phyloP scores from a whole-genome alignment of 2,113 vertebrate genomes.

The Oryzias celebensis region DNA sequence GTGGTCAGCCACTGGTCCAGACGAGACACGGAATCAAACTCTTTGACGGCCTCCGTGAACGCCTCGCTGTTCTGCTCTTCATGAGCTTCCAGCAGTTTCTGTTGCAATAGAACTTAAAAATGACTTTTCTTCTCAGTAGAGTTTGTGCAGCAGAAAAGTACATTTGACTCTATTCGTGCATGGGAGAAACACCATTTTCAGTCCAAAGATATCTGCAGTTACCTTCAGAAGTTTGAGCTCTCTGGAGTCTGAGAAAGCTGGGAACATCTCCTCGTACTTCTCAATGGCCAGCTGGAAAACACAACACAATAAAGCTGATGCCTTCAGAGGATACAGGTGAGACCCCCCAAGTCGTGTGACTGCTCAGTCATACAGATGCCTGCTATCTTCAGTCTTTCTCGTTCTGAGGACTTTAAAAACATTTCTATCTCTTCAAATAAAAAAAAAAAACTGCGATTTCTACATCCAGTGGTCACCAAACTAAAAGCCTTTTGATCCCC shows the following conservation, averaged over 20 bases:
- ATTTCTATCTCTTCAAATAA: too few species aligned
- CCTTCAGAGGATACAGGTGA: not conserved
- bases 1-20: constrained; percentile 97
- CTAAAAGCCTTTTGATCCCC: not conserved
- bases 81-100: constrained; percentile 97
- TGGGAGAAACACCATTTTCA: too few species aligned
- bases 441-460: not conserved
- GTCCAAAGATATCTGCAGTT: not conserved
- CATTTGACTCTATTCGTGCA: not conserved
- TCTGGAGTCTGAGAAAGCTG: constrained; percentile 89
- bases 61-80: constrained; percentile 97
- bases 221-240: constrained; percentile 91
- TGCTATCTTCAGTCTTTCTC: too few species aligned
- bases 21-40: constrained; percentile 93
- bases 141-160: not conserved
- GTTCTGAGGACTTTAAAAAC: too few species aligned
- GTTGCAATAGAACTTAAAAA: constrained; percentile 1
- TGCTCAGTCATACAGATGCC: not conserved
- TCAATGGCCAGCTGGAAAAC: constrained; percentile 84
- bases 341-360: not conserved
- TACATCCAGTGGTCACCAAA: not conserved
- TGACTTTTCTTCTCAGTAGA: not conserved
- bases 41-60: constrained; percentile 96
- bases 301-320: not conserved
- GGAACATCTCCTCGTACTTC: constrained; percentile 93